A percentile compares a stretch with the other conserved stretches of the same genome.
These are phyloP conservation scores for Drosophila mimetica DNA, from an alignment of 2,888 invertebrate genomes.

Conservation along the genomic window DNA sequence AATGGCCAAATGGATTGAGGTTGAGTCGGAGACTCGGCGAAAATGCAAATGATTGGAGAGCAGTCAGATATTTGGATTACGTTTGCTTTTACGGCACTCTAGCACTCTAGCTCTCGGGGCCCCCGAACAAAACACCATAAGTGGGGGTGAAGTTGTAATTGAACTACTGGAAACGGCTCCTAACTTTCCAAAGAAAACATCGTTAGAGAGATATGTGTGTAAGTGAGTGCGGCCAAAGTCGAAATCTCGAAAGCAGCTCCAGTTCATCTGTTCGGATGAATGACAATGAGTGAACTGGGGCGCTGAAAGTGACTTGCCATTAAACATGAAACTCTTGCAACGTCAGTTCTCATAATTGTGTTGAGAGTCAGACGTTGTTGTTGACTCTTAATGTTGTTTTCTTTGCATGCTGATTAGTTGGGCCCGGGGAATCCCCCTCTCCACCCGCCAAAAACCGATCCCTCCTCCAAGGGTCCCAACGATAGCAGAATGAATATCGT, in stretches of 20 bases:
- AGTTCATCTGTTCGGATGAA: conserved; percentile 43
- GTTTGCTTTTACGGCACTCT: conserved; percentile 25
- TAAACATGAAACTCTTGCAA: conserved; percentile 77
- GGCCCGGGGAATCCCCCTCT: conserved; percentile 68
- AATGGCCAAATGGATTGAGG: no score
- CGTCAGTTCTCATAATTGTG: conserved; percentile 81
- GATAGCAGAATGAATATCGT: conserved; percentile 77
- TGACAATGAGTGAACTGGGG: conserved; percentile 74
- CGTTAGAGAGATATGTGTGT: conserved; percentile 55
- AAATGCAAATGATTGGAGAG: conserved; percentile 30
- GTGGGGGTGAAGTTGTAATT: conserved; percentile 75
- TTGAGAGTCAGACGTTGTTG: conserved; percentile 77
- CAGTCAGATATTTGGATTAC: conserved; percentile 18
- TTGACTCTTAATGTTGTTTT: conserved; percentile 79
- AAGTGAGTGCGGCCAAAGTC: background rate
- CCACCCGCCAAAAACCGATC: conserved; percentile 2
- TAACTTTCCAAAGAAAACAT: conserved; percentile 77
- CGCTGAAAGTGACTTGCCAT: conserved; percentile 80
- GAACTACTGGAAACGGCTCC: conserved; percentile 79
- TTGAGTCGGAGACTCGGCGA: conserved; percentile 5
- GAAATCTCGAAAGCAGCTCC: conserved; percentile 20
- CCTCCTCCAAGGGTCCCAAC: conserved; percentile 10
- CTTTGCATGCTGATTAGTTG: conserved; percentile 81
- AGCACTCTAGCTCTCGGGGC: background rate
- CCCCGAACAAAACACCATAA: conserved; percentile 67